A percentile compares a stretch with the other conserved stretches of the same genome.
phyloP scores from a whole-genome alignment of 2,797 vertebrate species.

The Xyrichtys novacula region DNA sequence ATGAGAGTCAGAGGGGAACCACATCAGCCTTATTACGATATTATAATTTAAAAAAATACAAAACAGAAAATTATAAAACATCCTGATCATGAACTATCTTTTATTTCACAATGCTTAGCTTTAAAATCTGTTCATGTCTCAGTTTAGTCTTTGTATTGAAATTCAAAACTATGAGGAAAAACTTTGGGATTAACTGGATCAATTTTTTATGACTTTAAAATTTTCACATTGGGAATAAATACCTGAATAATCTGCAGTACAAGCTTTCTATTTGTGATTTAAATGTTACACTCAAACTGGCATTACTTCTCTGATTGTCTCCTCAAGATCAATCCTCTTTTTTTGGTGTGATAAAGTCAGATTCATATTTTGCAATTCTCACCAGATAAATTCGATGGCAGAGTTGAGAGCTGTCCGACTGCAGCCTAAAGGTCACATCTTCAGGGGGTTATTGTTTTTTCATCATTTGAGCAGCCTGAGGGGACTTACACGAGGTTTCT shows the following conservation, averaged over 20 bases:
- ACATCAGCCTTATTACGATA: background rate
- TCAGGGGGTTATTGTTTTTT: conserved; percentile 24
- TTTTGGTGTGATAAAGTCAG: background rate
- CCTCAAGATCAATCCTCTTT: background rate
- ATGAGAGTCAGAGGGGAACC: conserved; percentile 16
- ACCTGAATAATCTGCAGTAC: background rate
- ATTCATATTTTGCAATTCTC: conserved; percentile 9
- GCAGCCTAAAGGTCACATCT: conserved; percentile 44
- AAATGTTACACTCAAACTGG: background rate
- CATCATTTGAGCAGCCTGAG: conserved; percentile 13
- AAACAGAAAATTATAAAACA: background rate
- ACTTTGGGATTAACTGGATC: too few relatives aligned
- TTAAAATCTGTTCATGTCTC: too few relatives aligned
- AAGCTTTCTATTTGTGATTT: too few relatives aligned
- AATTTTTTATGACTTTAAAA: too few relatives aligned
- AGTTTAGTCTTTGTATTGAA: too few relatives aligned
- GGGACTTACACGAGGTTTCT: conserved; percentile 31
- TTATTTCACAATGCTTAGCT: too few relatives aligned
- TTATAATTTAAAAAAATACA: background rate
- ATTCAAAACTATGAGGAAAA: too few relatives aligned
- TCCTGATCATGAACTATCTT: too few relatives aligned
- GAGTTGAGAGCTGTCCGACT: background rate
- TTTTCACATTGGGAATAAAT: too few relatives aligned
- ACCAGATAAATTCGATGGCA: background rate
- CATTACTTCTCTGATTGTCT: background rate